Evolutionary conservation across 35 echinoderm and acorn worm species (phyloP).

Genomic region (Patiria miniata): DNA sequence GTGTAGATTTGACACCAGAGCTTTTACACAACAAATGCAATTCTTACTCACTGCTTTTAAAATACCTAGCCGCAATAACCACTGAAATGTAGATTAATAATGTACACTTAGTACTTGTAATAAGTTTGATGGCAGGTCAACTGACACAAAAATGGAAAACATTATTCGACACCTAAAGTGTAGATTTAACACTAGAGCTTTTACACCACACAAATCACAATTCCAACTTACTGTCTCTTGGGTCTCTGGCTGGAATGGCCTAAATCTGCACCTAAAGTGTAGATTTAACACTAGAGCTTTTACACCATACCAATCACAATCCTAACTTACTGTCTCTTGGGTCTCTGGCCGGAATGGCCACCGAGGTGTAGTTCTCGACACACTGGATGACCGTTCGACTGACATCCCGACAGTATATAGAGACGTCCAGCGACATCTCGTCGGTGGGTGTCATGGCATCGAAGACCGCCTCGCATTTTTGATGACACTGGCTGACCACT

Average conservation of each 20-base stretch:
- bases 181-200: neutral
- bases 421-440: conserved; percentile 73
- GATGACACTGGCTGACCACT: conserved; percentile 47
- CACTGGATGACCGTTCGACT: conserved; percentile 64
- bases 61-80: conserved; percentile 48
- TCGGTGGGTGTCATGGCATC: conserved; percentile 57
- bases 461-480: conserved; percentile 74
- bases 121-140: too few relatives aligned
- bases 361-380: conserved; percentile 84
- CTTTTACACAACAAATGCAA: neutral
- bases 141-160: too few relatives aligned
- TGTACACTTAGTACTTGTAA: too few relatives aligned
- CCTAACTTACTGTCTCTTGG: conserved; percentile 88
- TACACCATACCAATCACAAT: neutral
- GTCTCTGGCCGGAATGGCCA: conserved; percentile 51
- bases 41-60: conserved; percentile 80
- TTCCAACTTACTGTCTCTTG: conserved; percentile 85
- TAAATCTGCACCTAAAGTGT: too few relatives aligned
- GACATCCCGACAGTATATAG: conserved; percentile 59
- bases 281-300: neutral
- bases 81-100: too few relatives aligned
- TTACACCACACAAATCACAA: neutral
- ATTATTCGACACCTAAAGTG: too few relatives aligned
- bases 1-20: neutral
- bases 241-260: conserved; percentile 52